Evolutionary conservation across 2,113 vertebrate genomes (phyloP), one percentile per base, ranked within the genome.

Genomic region (Lepus americanus): DNA sequence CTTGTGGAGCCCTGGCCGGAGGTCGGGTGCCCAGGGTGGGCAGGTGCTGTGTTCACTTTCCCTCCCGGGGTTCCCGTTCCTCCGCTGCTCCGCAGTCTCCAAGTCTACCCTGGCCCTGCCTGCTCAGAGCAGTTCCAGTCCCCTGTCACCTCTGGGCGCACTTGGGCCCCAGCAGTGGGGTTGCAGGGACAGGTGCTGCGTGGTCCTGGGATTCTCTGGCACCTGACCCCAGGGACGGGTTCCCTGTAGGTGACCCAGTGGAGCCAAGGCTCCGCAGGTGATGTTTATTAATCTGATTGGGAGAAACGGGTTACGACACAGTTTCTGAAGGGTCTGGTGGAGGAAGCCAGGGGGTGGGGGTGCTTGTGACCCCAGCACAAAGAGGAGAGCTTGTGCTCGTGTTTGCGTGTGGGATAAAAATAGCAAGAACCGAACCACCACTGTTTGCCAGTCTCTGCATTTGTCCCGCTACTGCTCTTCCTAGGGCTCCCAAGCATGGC

Each of bases 271-370:
- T 36, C 55, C 49, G 27, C 14, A 63, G 64, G 67, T 89, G 79
- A 51, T 23, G 23, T 44, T 44, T 44, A 44, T 5, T 61, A 70
- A 79, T 89, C 67, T 11, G 29, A n/a, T 19, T 13, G 9, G 59
- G 11, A 94, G 70, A 31, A 9, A 10, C 39, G 78, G 73, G 20
- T 55, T 77, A 82, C 4, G 27, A 36, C 91, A 27, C 8, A 31
- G 36, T 11, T 51, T 27, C 33, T 84, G 89, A 87, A 53, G 39
- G 27, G 11, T 74, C 8, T 1, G 16, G 39, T 16, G n/a, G 3
- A 23, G 39, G 53, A 0, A 25, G 3, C 23, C 31, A 22, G 0
- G 20, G 69, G 44, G 6, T 23, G 3, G 0, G 2, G 7, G 44
- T 2, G 33, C 63, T 6, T 19, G 23, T 7, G 44, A 55, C 66